Percentiles rank a stretch among this genome's conserved stretches.
Conservation (phyloP, 1,140 invertebrate genomes). For the Lepeophtheirus salmonis region DNA sequence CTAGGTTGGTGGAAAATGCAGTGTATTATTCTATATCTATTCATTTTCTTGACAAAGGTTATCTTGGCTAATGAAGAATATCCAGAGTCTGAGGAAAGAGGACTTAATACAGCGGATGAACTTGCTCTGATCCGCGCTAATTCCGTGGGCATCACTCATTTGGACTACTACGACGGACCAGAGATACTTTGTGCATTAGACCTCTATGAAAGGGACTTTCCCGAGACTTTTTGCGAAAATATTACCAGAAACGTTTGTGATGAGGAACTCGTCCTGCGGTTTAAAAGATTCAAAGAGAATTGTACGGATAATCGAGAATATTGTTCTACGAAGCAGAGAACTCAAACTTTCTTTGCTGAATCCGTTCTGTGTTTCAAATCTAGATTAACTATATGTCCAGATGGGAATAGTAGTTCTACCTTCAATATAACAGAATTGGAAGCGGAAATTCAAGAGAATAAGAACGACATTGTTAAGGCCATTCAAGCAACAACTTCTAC, state of each 20-base stretch:
- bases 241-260: not conserved
- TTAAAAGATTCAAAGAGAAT: not conserved
- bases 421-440: not conserved
- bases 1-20: no score
- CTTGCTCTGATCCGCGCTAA: not conserved
- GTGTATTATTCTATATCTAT: not conserved
- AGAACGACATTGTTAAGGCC: not conserved
- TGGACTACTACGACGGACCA: not conserved
- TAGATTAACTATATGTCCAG: not conserved
- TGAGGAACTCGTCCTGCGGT: not conserved
- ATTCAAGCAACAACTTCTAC: not conserved
- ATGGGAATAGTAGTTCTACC: not conserved
- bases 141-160: not conserved
- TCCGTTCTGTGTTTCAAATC: not conserved
- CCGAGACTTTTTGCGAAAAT: not conserved
- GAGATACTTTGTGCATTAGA: not conserved
- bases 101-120: not conserved
- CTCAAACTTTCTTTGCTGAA: not conserved
- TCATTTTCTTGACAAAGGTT: no score
- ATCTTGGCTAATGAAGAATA: no score
- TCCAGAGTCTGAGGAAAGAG: not conserved
- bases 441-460: not conserved
- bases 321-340: not conserved
- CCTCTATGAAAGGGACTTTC: not conserved
- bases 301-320: not conserved